Base-by-base conservation (phyloP, 2,113 vertebrate species). In the Ploceus nigricollis region DNA sequence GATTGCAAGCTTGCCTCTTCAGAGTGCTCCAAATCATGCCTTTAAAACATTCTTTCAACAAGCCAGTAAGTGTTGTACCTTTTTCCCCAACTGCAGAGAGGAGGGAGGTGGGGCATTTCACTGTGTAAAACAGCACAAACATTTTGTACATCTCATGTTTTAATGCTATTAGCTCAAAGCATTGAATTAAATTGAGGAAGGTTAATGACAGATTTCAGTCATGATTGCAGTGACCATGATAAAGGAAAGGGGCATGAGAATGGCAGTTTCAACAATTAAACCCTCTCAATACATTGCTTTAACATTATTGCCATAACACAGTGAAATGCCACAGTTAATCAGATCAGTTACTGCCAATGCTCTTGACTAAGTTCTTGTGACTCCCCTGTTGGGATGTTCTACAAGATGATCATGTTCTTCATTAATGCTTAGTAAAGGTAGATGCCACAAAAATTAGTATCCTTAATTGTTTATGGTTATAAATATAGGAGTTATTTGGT, bases 201-300 rank as follows among this genome's bases (percentile, higher is more conserved):
- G 95, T 96, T 98, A 98, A 97, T 97, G 95, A 97, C 98, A 98
- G 94, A 93, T 96, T 98, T 97, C 93, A 95, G 90, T 97, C 93
- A 93, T 79, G 94, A 96, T 96, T 96, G 93, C 73, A 82, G 90
- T 96, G 94, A 94, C 96, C 87, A 87, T 48, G 81, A 96, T 95
- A 82, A 97, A 97, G 96, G 87, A 97, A 97, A 90, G 95, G 90
- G 93, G 82, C 86, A 97, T 40, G 77, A 94, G 92, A 97, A 97
- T 48, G 82, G 83, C 93, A 96, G 64, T 82, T 94, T 97, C 97
- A 95, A 97, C 94, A 97, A 95, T 97, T 93, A 96, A 97, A 97
- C 84, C 96, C 95, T 82, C 90, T 87, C 73, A 82, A 90, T 64
- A 87, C 87, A 48, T 93, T 97, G 94, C 86, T 97, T 97, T 97